Conservation (phyloP, 2,888 invertebrate species). For the Hirtodrosophila duncani region DNA sequence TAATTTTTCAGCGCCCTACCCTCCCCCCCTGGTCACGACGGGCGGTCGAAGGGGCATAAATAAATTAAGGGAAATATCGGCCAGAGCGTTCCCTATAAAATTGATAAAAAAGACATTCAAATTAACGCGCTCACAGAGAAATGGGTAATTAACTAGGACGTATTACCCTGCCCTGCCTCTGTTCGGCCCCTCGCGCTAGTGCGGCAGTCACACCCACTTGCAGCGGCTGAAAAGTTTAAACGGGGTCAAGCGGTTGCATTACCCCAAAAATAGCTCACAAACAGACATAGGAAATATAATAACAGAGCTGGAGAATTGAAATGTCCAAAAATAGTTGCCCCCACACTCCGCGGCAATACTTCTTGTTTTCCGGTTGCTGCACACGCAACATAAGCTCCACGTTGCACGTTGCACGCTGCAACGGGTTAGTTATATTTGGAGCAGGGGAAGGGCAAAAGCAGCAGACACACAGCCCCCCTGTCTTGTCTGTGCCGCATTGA, state of each 20-base stretch:
- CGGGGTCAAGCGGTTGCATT: slow-evolving; percentile 72
- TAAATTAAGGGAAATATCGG: slow-evolving; percentile 62
- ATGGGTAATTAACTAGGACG: slow-evolving; percentile 31
- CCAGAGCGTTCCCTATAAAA: slow-evolving; percentile 41
- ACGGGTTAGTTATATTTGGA: too few species aligned
- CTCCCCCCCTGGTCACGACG: slow-evolving; percentile 6
- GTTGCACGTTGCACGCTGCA: neutral
- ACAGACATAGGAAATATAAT: slow-evolving; percentile 44
- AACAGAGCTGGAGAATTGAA: slow-evolving; percentile 34
- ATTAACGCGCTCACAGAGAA: slow-evolving; percentile 17
- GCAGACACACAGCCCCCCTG: too few species aligned
- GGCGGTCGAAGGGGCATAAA: slow-evolving; percentile 36
- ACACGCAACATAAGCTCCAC: slow-evolving; percentile 8
- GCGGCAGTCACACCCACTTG: slow-evolving; percentile 8
- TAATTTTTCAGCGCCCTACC: slow-evolving; percentile 24
- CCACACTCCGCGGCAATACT: too few species aligned
- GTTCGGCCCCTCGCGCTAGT: neutral
- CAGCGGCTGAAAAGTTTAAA: slow-evolving; percentile 52
- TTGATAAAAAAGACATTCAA: slow-evolving; percentile 42
- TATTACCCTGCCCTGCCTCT: neutral
- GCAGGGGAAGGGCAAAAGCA: slow-evolving; percentile 15
- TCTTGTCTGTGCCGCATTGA: slow-evolving; percentile 60
- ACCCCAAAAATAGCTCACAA: slow-evolving; percentile 61
- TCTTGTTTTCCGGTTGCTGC: slow-evolving; percentile 40
- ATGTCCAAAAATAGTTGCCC: slow-evolving; percentile 59